Conservation (phyloP, 2,888 invertebrate species). For the Lithophane ornitopus region DNA sequence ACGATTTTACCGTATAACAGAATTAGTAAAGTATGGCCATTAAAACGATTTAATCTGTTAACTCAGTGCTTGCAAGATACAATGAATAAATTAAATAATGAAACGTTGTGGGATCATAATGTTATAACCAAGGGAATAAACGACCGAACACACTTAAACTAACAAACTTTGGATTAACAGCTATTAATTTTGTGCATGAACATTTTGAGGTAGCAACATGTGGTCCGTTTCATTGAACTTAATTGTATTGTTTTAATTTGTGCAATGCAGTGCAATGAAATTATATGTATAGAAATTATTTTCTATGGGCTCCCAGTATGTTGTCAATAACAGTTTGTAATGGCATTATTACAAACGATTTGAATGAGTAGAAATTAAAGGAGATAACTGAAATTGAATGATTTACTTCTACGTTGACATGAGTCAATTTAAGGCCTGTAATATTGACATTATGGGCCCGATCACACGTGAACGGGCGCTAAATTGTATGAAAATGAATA, state of each 20-base stretch:
- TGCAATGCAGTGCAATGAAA: conserved; percentile 1
- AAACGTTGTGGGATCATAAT: conserved; percentile 44
- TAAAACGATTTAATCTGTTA: conserved; percentile 60
- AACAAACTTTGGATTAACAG: conserved; percentile 52
- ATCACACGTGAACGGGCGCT: too few species aligned
- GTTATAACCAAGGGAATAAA: conserved; percentile 45
- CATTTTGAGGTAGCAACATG: conserved; percentile 12
- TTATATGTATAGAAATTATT: neutral
- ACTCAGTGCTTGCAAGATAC: conserved; percentile 50
- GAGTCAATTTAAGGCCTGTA: neutral
- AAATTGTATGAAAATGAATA: too few species aligned
- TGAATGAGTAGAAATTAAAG: neutral
- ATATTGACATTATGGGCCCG: neutral
- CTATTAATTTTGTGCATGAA: conserved; percentile 44
- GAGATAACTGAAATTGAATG: neutral
- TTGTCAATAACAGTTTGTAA: neutral
- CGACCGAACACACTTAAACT: conserved; percentile 30
- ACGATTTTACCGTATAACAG: conserved; percentile 42
- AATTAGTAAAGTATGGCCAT: conserved; percentile 49
- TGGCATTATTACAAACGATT: neutral
- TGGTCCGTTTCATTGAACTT: conserved; percentile 4
- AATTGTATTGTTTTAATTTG: conserved; percentile 6
- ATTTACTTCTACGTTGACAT: neutral
- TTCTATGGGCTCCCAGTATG: neutral
- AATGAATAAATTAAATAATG: conserved; percentile 60